Conservation (phyloP, 1,140 invertebrate species). For the Drosophila pseudoobscura region DNA sequence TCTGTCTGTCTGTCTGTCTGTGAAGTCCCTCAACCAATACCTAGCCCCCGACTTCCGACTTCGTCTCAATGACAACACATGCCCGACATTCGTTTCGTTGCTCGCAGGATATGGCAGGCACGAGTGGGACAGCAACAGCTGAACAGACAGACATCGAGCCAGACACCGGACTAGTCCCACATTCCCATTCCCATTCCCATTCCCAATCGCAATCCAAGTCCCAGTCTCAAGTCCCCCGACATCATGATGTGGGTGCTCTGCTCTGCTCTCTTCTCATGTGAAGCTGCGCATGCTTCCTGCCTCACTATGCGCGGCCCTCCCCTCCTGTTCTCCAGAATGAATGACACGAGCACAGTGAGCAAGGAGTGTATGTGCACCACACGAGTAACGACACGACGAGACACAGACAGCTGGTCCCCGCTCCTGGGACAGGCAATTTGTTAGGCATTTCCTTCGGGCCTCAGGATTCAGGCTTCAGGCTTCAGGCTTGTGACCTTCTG, state of each 20-base stretch:
- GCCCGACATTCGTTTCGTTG: slow-evolving; percentile 30
- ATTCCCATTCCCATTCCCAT: slow-evolving; percentile 8
- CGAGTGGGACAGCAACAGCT: slow-evolving; percentile 18
- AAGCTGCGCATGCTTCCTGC: slow-evolving; percentile 78
- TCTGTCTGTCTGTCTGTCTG: not conserved
- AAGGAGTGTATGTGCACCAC: not conserved
- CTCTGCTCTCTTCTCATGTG: slow-evolving; percentile 37
- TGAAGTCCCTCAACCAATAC: not conserved
- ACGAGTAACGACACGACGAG: no score
- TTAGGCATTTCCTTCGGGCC: no score
- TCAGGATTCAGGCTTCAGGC: no score
- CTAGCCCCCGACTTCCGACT: slow-evolving; percentile 9
- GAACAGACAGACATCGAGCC: not conserved
- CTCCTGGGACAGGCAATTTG: no score
- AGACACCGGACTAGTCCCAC: slow-evolving; percentile 8
- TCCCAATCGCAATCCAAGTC: not conserved
- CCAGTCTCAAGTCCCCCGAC: slow-evolving; percentile 12
- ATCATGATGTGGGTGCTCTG: slow-evolving; percentile 28
- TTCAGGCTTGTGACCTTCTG: no score
- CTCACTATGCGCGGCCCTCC: not conserved
- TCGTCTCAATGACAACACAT: slow-evolving; percentile 10
- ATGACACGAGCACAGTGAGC: not conserved
- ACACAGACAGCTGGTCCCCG: no score
- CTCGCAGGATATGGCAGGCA: slow-evolving; percentile 32
- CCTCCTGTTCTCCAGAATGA: not conserved